These are phyloP conservation scores for Coelopa pilipes DNA, from an alignment of 2,888 invertebrate species.

Conservation along the genomic window DNA sequence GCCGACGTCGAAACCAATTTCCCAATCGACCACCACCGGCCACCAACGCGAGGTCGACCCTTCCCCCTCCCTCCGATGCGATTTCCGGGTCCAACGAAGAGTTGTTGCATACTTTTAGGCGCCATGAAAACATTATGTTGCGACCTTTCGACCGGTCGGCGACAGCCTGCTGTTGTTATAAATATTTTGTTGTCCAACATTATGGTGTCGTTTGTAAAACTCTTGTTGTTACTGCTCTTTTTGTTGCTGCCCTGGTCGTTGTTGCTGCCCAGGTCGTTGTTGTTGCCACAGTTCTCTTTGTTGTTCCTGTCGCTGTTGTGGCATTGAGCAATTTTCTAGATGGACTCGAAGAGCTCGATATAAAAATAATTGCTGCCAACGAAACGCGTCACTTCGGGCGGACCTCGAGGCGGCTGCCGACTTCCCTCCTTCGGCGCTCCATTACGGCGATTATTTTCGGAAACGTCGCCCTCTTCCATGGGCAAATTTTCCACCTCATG, in stretches of 20 bases:
- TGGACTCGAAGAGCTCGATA: neutral
- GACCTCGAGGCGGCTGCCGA: no score
- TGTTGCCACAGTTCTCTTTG: neutral
- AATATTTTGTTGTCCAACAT: neutral
- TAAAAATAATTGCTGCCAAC: slow-evolving; percentile 9
- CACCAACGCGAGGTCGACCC: no score
- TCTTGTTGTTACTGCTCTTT: neutral
- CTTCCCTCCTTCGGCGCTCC: no score
- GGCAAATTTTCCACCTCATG: no score
- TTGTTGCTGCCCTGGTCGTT: neutral
- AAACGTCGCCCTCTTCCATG: no score
- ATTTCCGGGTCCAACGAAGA: no score
- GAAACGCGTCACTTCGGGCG: neutral
- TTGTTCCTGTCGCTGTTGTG: neutral
- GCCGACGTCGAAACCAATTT: neutral
- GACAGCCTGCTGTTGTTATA: no score
- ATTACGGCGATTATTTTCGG: no score
- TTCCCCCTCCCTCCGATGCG: no score
- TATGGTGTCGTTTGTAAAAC: neutral
- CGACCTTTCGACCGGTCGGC: neutral
- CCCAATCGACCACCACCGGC: neutral
- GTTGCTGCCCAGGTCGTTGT: neutral
- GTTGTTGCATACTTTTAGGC: slow-evolving; percentile 6
- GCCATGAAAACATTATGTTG: neutral
- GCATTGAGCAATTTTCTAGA: neutral